Evolutionary conservation across 2,113 vertebrate genomes (phyloP).

Genomic region (Gallinago media): DNA sequence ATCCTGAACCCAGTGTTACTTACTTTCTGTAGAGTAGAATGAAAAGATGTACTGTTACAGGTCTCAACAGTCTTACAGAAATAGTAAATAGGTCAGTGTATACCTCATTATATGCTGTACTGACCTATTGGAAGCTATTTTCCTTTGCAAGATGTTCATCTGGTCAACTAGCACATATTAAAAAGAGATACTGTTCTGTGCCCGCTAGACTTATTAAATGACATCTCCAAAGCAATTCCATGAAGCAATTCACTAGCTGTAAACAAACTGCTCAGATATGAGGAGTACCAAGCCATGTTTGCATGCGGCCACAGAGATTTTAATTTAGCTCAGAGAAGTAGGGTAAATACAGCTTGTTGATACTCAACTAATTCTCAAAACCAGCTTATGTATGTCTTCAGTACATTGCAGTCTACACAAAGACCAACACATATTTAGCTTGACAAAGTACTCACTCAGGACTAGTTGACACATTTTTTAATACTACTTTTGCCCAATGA

Average conservation of each 20-base stretch:
- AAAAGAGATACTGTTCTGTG: neutral
- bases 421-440: neutral
- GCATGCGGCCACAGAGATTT: neutral
- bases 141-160: neutral
- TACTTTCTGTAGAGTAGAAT: neutral
- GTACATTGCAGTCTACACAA: neutral
- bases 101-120: neutral
- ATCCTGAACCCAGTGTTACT: neutral
- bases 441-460: neutral
- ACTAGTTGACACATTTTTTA: neutral
- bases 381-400: neutral
- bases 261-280: rapidly evolving
- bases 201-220: neutral
- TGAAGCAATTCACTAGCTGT: neutral
- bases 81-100: neutral
- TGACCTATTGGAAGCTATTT: neutral
- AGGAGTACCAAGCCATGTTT: neutral
- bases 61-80: neutral
- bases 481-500: neutral
- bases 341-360: neutral
- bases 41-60: neutral
- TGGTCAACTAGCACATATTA: neutral
- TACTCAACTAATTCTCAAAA: neutral
- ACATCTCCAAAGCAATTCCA: neutral
- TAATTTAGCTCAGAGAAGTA: neutral